Evolutionary conservation across 1,140 invertebrate genomes (phyloP).

Genomic region (Bombus soroeensis): DNA sequence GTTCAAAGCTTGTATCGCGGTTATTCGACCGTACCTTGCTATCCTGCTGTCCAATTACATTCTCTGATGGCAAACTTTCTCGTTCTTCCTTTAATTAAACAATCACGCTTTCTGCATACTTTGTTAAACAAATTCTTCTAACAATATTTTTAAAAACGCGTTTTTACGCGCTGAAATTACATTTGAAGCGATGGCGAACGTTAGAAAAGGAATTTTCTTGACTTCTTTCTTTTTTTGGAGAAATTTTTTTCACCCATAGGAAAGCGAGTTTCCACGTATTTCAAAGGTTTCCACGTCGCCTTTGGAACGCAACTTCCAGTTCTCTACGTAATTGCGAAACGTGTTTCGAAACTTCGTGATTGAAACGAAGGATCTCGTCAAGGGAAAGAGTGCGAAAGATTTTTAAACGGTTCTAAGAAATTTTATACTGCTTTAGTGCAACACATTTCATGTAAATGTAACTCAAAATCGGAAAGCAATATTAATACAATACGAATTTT

Average conservation of each 20-base stretch:
- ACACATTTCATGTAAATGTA: neutral
- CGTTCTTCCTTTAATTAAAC: neutral
- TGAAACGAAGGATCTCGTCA: neutral
- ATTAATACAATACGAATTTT: neutral
- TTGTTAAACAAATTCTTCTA: neutral
- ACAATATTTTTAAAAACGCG: neutral
- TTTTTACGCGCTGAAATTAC: neutral
- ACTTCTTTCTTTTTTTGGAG: neutral
- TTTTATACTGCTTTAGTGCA: neutral
- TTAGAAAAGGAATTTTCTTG: neutral
- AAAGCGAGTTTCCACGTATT: neutral
- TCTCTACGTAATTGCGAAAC: neutral
- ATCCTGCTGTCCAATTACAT: conserved; percentile 7
- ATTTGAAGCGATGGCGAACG: neutral
- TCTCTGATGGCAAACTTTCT: neutral
- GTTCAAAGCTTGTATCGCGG: conserved; percentile 4
- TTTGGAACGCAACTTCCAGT: neutral
- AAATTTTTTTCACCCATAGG: neutral
- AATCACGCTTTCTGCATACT: neutral
- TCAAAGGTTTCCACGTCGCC: neutral
- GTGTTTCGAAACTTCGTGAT: neutral
- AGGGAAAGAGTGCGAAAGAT: neutral
- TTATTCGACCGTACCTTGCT: neutral
- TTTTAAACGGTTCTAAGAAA: neutral
- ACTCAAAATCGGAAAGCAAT: neutral